Evolutionary conservation across 2,797 vertebrate genomes (phyloP).

Genomic region (Sebastes minor): DNA sequence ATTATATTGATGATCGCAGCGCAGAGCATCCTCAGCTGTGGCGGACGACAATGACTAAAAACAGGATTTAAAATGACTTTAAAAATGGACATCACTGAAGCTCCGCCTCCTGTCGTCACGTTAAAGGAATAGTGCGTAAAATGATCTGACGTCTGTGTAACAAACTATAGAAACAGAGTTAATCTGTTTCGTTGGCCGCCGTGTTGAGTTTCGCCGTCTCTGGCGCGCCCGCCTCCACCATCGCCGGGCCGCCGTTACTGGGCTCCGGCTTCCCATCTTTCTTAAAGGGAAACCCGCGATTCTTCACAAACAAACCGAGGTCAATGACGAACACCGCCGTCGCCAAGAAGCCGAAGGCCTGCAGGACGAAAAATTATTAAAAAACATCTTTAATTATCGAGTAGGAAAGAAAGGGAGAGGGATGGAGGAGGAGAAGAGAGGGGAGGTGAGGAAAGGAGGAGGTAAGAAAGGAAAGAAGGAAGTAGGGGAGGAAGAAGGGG

Average conservation of each 20-base stretch:
- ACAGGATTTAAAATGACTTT: background rate
- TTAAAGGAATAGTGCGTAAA: slow-evolving; percentile 9
- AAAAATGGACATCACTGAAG: background rate
- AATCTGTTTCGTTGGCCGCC: accelerated
- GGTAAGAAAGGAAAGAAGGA: too few species aligned
- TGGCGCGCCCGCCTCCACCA: accelerated
- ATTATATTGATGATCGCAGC: background rate
- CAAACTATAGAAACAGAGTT: background rate
- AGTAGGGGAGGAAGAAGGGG: background rate
- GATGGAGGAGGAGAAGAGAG: background rate
- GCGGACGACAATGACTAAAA: background rate
- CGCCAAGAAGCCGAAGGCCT: slow-evolving; percentile 89
- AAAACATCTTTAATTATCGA: background rate
- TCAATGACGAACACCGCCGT: slow-evolving; percentile 73
- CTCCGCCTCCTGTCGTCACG: background rate
- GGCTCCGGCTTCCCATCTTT: background rate
- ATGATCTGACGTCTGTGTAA: background rate
- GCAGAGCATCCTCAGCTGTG: background rate
- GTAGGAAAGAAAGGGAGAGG: background rate
- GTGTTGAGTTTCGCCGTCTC: slow-evolving; percentile 63
- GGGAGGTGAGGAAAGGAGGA: background rate
- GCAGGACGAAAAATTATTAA: background rate
- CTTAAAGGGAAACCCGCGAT: slow-evolving; percentile 1
- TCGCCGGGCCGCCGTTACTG: accelerated
- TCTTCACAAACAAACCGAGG: background rate